Evolutionary conservation across 2,113 vertebrate species (phyloP).

Genomic region (Salvelinus namaycush): DNA sequence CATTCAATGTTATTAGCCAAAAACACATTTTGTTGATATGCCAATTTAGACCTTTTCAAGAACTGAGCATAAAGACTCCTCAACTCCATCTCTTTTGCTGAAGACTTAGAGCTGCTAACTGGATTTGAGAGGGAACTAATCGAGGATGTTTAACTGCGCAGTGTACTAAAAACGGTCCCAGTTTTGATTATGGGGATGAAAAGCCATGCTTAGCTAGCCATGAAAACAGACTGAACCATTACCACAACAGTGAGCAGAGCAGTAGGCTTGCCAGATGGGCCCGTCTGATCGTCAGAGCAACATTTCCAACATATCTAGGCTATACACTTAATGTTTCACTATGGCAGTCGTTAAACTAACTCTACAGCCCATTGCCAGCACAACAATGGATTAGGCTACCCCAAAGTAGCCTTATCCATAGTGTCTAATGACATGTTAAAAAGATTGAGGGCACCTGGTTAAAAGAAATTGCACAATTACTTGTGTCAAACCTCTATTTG

Average conservation of each 20-base stretch:
- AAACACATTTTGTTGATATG: too few relatives aligned
- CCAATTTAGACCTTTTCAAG: too few relatives aligned
- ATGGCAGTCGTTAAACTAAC: background rate
- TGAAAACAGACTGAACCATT: constrained; percentile 10
- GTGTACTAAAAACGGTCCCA: too few relatives aligned
- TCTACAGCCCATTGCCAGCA: background rate
- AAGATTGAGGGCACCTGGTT: background rate
- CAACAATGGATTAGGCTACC: too few relatives aligned
- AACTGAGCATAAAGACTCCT: too few relatives aligned
- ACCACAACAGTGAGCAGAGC: constrained; percentile 6
- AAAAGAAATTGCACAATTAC: background rate
- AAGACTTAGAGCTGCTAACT: too few relatives aligned
- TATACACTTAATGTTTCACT: background rate
- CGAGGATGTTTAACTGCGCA: too few relatives aligned
- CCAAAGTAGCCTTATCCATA: too few relatives aligned
- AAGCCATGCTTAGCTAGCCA: background rate
- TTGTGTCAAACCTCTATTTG: background rate
- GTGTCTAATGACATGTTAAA: too few relatives aligned
- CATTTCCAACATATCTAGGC: background rate
- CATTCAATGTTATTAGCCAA: too few relatives aligned
- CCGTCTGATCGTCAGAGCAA: constrained; percentile 4
- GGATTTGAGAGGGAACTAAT: too few relatives aligned
- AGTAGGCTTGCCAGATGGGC: constrained; percentile 23
- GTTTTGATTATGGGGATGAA: background rate
- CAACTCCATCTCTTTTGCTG: too few relatives aligned